Evolutionary conservation across 2,797 vertebrate species (phyloP), one percentile per base, ranked within the genome.

Genomic region (Cyclopterus lumpus): DNA sequence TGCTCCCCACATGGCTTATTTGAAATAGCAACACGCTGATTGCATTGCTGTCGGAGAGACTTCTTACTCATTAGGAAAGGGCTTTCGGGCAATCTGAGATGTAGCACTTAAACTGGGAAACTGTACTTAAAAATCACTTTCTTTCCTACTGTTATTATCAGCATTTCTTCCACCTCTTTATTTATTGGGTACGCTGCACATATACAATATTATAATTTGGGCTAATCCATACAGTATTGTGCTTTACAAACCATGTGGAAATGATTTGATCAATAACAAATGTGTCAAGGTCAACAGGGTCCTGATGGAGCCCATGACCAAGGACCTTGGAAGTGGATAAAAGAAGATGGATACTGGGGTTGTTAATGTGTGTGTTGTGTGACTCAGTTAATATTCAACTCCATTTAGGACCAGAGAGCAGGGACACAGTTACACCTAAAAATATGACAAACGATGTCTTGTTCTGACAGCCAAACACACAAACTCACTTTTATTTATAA

Each of bases 1-100:
- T 77, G 69, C 85, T 87, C 78, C 81, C 67, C 80, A 83, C 73
- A 18, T 70, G 79, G 85, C 77, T 89, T 91, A 92, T 89, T 93
- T 87, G 91, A 91, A 91, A 92, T 88, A 90, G 91, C 85, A 84
- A 84, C 90, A 89, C 86, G 86, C 77, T 83, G 80, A 87, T 82
- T 86, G 83, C 67, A 51, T 55, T 75, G 67, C 81, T 67, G 71
- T 71, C 60, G 55, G 49, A 66, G 34, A 55, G 75, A 66, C 73
- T 6, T 24, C 65, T 83, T 72, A 60, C 80, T 80, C 60, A 64
- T 65, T 68, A 58, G 40, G 67, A 84, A 28, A 54, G 5, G 51
- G 59, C 49, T 83, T 81, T 80, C 9, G 5, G 67, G 38, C 49
- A 73, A 64, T 80, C 71, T 48, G 58, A 88, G 61, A 82, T 20